Base-by-base conservation (phyloP, 2,888 invertebrate genomes). In the Campoplex capitator region DNA sequence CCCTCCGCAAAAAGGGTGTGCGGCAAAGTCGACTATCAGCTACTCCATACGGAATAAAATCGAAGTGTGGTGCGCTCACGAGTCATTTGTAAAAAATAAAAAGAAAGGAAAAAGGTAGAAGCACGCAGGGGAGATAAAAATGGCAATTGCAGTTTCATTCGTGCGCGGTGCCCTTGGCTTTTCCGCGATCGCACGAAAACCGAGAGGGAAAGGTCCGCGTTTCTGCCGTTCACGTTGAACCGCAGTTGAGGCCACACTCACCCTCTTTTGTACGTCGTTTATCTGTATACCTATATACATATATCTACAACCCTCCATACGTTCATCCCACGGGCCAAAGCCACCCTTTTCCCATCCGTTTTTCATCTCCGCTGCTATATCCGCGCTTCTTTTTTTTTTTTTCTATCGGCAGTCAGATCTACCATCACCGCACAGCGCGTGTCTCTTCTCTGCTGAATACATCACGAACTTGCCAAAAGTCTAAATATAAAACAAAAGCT, bases 141-240 rank as follows among this genome's bases (percentile, higher is more conserved):
- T 93, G 91, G 92, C 92, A 93, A 93, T 93, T 92, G 93, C 92
- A 92, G 90, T 92, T 93, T 92, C 92, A 93, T 93, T 92, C 90
- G 91, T 86, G 87, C 83, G 81, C 85, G 76, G 51, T 71, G 74
- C 88, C 87, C 88, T 88, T 83, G 79, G 83, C 42, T 83, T 85
- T 87, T 85, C 73, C 85, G 79, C 82, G 86, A 87, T 87, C 81
- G 74, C 79, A 73, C 67, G 82, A 74, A 67, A 78, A 81, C 74
- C 70, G 70, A 75, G 75, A 79, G 84, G 51, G 77, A 81, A 77
- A 65, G 76, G 73, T 73, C 56, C 73, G 74, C 68, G 74, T 18
- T 81, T 78, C 54, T 79, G 58, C 73, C 81, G 74, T 83, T 70
- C n/a, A 62, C 78, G 74, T 18, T 68, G 76, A 84, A 84, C 84